These are phyloP conservation scores for Neocrepidodera transversa DNA, from an alignment of 2,888 invertebrate species.

Conservation along the genomic window DNA sequence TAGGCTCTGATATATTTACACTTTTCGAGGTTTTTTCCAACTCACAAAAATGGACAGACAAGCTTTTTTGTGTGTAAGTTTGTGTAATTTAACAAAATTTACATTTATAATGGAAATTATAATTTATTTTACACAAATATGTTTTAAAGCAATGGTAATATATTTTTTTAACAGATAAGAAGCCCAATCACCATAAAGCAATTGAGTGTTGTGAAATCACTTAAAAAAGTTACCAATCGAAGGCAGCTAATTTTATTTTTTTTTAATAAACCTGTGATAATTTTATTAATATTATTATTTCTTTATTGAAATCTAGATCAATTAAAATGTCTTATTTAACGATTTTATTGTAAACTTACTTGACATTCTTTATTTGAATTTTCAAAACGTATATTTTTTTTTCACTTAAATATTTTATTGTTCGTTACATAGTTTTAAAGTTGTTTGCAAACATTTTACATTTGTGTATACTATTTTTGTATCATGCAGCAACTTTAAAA, in stretches of 20 bases:
- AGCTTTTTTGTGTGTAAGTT: neutral
- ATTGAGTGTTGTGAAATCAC: constrained; percentile 14
- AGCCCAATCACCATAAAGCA: constrained; percentile 1
- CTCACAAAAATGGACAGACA: neutral
- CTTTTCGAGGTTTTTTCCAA: neutral
- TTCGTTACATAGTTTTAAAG: too few species aligned
- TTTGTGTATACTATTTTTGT: too few species aligned
- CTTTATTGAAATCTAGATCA: too few species aligned
- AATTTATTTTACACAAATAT: neutral
- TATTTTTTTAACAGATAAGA: constrained; percentile 18
- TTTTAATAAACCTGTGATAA: constrained; percentile 19
- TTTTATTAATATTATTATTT: neutral
- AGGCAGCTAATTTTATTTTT: neutral
- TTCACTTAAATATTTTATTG: too few species aligned
- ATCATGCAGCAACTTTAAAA: too few species aligned
- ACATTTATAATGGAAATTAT: neutral
- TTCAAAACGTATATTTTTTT: too few species aligned
- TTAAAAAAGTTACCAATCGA: neutral
- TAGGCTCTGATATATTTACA: neutral
- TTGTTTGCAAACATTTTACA: too few species aligned
- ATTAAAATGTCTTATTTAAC: too few species aligned
- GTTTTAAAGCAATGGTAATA: too few species aligned
- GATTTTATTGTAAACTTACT: too few species aligned
- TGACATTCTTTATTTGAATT: too few species aligned
- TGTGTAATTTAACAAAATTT: too few species aligned